Evolutionary conservation across 2,797 vertebrate species (phyloP), one percentile per base, ranked within the genome.

Genomic region (Spizella passerina): DNA sequence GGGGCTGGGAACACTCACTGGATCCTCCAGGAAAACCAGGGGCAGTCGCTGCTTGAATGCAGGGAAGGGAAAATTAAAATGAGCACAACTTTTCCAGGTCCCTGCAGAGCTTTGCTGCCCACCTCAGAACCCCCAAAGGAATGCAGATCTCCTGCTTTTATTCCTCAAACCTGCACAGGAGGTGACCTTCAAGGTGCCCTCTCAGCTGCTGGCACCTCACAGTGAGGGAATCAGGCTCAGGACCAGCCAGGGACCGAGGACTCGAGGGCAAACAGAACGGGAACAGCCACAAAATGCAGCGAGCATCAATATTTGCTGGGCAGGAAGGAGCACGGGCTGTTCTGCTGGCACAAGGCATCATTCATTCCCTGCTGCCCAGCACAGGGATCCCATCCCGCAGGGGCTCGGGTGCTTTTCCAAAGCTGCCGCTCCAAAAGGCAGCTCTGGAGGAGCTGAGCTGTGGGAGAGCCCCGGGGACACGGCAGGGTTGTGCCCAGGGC

Each of bases 381-480:
- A 23, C 26, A 1, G 82, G 89, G 81, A 11, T 8, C 8, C 41
- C 56, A 6, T 8, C 8, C 41, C 56, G 6, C 23, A 3, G 61
- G 27, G 66, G n/a, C 70, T 53, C 24, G 4, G 60, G 7, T 0
- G 57, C 63, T 78, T 43, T 47, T 79, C 59, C 10, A 19, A 7
- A 1, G 73, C 57, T 65, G 47, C 66, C 64, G 30, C 38, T 64
- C 65, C 14, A 6, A 32, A 52, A 87, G 43, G 63, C 21, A 18
- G 23, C 63, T 82, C 50, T 11, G 76, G 34, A 11, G 3, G 17
- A 14, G 41, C 71, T 10, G 64, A 27, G 84, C 76, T 41, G 30
- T 1, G 66, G 13, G 30, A 0, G 38, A 61, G 4, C 29, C 7
- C 3, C 6, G 0, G 13, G 24, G 16, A 4, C 26, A 0, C 8